These are phyloP conservation scores for Lethenteron camtschaticum DNA, from an alignment of 2,113 vertebrate genomes.

Conservation along the genomic window DNA sequence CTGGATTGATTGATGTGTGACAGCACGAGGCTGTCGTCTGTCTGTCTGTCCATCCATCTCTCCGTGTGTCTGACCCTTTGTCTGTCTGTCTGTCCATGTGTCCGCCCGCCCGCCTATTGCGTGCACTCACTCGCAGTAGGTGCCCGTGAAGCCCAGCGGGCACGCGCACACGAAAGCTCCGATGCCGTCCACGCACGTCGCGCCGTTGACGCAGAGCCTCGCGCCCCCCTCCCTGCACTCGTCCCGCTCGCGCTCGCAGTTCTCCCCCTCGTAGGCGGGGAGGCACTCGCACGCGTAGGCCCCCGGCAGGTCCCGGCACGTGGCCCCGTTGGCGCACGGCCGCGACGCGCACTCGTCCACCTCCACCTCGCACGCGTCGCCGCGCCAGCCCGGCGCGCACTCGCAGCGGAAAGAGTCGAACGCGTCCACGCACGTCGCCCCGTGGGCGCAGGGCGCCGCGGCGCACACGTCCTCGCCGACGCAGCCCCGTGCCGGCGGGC, in stretches of 20 bases:
- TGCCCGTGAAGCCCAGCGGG: constrained; percentile 62
- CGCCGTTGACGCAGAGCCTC: constrained; percentile 50
- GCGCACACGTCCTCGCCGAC: constrained; percentile 64
- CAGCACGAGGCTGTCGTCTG: not conserved
- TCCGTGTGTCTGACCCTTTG: not conserved
- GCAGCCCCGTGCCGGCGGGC: too few relatives aligned
- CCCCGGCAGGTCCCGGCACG: constrained; percentile 74
- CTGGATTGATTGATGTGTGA: too few relatives aligned
- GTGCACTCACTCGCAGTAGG: constrained; percentile 45
- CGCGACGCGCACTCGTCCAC: constrained; percentile 63
- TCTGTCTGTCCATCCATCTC: not conserved
- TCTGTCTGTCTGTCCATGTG: not conserved
- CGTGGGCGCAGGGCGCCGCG: constrained; percentile 57
- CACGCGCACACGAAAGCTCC: constrained; percentile 78
- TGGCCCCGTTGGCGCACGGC: constrained; percentile 77
- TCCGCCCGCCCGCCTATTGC: constrained; percentile 54
- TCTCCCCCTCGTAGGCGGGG: constrained; percentile 65
- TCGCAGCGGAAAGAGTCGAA: constrained; percentile 60
- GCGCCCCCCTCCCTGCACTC: constrained; percentile 65
- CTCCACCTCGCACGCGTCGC: constrained; percentile 55
- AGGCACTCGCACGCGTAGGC: constrained; percentile 69
- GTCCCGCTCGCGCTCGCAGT: constrained; percentile 77
- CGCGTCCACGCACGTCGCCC: constrained; percentile 42
- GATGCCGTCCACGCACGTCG: constrained; percentile 72
- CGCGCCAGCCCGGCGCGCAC: constrained; percentile 78